Base-by-base conservation (phyloP, 2,113 vertebrate species). In the Crotalus tigris region DNA sequence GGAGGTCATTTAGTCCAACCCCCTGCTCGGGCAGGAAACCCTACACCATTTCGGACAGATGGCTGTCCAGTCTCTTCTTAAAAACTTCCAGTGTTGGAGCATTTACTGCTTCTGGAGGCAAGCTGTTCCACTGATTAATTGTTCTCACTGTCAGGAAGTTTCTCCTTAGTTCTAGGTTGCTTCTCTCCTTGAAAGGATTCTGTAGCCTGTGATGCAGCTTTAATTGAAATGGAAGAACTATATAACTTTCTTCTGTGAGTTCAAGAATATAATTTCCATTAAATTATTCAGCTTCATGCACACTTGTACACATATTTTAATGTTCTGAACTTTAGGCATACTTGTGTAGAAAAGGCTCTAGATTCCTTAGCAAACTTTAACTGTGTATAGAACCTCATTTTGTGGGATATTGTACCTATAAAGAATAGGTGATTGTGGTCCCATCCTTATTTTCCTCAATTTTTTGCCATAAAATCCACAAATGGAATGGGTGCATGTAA, bases 281-380 rank as follows among this genome's bases (percentile, higher is more conserved):
- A 86, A 85, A 87, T 85, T 90, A 0, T 17, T 92, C 29, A 3
- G 26, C 81, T 55, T 24, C 3, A 49, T n/a, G n/a, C 5, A 19
- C 0, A 54, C 33, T 39, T 17, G 88, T 23, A 2, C 0, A 2
- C 0, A 1, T 1, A 0, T 0, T 21, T 26, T 0, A n/a, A 1
- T n/a, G 51, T 91, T 59, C 46, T 49, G 91, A 69, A 87, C 64
- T 55, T 53, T 49, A 89, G 5, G 33, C 15, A 7, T 5, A 75
- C 4, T 90, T 85, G 2, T 64, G 2, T 85, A 87, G 64, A 90
- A 85, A 39, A 95, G 93, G 0, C 13, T 81, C 8, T 86, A n/a
- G 0, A 90, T 94, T 88, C 57, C 86, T 90, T 0, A 59, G 0
- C 19, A 85, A n/a, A 93, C 15, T 15, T 51, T 44, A 87, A 49